Base-by-base conservation (phyloP, 2,888 invertebrate genomes). In the Graphium colonna region DNA sequence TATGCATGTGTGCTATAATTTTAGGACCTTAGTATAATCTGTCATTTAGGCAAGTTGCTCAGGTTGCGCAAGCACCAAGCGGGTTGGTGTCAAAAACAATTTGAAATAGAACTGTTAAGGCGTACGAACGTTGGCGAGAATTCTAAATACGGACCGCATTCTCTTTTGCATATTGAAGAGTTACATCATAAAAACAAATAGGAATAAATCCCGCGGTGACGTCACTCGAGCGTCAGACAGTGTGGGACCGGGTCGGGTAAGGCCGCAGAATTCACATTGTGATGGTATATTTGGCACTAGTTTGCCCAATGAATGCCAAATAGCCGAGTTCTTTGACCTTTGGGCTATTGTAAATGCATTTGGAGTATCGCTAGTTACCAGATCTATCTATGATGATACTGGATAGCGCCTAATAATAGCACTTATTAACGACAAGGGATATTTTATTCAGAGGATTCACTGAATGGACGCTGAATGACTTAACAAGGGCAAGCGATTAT, bases 251-350 rank as follows among this genome's bases (percentile, higher is more conserved):
- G 72, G 67, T 63, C 62, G 61, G 56, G 54, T 75, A 75, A 73
- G 77, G 73, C 68, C 64, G 63, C 68, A 77, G 74, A 76, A 79
- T 80, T 77, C 77, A 72, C 76, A 87, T 87, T 88, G 84, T 86
- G 75, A 80, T 83, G 73, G 73, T 84, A 77, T 81, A 84, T 87
- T 87, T 87, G 87, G 87, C 83, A 79, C 72, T 71, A 69, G 74
- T 68, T 69, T 68, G 69, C 67, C 67, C 66, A 60, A 61, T 79
- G 87, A 83, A 87, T 87, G 82, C 82, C 79, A 88, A 87, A 82
- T 80, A 82, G 82, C 69, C 73, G 73, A 69, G 84, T 86, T 85
- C 86, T 73, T 79, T 79, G 86, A 86, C 85, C 84, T 74, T 57
- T 28, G 38, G 10, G 50, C 46, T 33, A 53, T 56, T 46, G 49